Evolutionary conservation across 1,140 invertebrate genomes (phyloP), one percentile per base, ranked within the genome.

Genomic region (Pogonomyrmex barbatus): DNA sequence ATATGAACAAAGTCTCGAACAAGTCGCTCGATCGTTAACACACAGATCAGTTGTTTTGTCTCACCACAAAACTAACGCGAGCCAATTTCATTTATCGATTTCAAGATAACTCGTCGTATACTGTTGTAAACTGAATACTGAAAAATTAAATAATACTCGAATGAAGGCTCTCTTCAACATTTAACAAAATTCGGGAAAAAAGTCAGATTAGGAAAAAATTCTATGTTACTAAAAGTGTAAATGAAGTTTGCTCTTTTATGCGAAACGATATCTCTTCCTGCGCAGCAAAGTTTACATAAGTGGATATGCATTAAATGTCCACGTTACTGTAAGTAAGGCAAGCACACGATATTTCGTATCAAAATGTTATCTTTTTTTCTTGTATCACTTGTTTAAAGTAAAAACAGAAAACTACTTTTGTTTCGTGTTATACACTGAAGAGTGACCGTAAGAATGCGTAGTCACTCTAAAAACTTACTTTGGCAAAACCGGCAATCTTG

Each of bases 301-400:
- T 63, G 42, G 33, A 63, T 63, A 47, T 63, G 58, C 45, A 63
- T 63, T 63, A 78, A 78, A 65, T 65, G 17, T n/a, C 50, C 24
- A 47, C 30, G 42, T 30, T 42, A 36, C 5, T 39, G 12, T 56
- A 73, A 73, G 17, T 76, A 33, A 76, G n/a, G 2, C 12, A 33
- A 47, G 45, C 14, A n/a, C 14, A 8, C 6, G 58, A 78, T 52
- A 78, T 65, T 54, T 63, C n/a, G 17, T n/a, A n/a, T 36, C 1
- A 36, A 63, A 63, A 63, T 50, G 8, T 50, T 79, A 67, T 79
- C 33, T 24, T 52, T 30, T 24, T 33, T 52, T 79, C 33, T 68
- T 47, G n/a, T 30, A 45, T 58, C 39, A 1, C 24, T 36, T 50
- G 58, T 77, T 77, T 45, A 17, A 63, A 50, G 12, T 30, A 30